Base-by-base conservation (phyloP, 2,113 vertebrate species). In the Myrmecophaga tridactyla region DNA sequence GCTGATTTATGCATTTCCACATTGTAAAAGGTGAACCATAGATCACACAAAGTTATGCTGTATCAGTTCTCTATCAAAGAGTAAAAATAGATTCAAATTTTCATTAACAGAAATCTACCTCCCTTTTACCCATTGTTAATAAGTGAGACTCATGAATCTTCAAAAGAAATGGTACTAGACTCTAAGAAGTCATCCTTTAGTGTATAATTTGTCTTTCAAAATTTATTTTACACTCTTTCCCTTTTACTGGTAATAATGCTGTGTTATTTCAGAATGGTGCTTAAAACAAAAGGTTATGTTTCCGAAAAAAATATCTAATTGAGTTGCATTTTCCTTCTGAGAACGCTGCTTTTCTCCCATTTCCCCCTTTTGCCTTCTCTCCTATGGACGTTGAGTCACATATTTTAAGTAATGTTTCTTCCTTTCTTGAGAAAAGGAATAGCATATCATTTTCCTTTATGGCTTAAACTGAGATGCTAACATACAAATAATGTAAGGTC, bases 401-500 rank as follows among this genome's bases (percentile, higher is more conserved):
- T 70, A 34, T 48, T 63, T 63, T 89, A 78, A 46, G 29, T 75
- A 13, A 83, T 67, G 67, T 46, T 43, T 75, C 31, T 81, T 96
- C 92, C 73, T 90, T 73, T 90, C 58, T 70, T 51, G 15, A 85
- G 69, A 89, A 89, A 78, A 43, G 92, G 27, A 43, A 43, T 83
- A 60, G 81, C 81, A 92, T 83, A 88, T 34, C 75, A 86, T 85
- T 89, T 56, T 62, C 77, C 78, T 0, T 0, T 56, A 48, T 62
- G 86, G 96, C 80, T 39, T 96, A 82, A 92, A 90, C 18, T 0
- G 53, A 76, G 20, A 12, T 62, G 39, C 51, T 78, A 51, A 46
- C 76, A 89, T 73, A n/a, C 46, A 48, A 77, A 34, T 76, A 90
- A 83, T 86, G 70, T 48, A 72, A 95, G 91, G 89, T 73, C 70